phyloP scores from a whole-genome alignment of 2,888 invertebrate species.

The Rhogogaster chlorosoma region DNA sequence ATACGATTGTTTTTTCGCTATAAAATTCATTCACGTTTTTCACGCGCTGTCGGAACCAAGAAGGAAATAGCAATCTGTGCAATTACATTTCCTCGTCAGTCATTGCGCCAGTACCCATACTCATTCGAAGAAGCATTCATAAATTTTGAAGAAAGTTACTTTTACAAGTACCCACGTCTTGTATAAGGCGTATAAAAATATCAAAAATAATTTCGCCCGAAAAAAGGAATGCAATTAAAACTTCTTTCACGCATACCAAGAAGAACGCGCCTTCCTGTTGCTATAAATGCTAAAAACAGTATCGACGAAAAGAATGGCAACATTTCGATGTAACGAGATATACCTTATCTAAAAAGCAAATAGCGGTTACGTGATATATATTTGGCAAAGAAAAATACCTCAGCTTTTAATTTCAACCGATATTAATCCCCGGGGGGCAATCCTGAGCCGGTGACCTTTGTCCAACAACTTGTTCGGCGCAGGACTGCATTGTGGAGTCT shows the following conservation, averaged over 20 bases:
- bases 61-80: neutral
- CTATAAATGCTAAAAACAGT: neutral
- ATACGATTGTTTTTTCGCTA: neutral
- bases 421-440: neutral
- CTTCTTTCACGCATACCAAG: neutral
- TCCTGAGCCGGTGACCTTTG: slow-evolving; percentile 43
- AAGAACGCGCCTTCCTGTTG: neutral
- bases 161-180: neutral
- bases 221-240: neutral
- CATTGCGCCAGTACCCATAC: neutral
- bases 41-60: neutral
- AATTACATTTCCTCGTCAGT: neutral
- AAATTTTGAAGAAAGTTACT: slow-evolving; percentile 8
- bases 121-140: neutral
- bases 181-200: neutral
- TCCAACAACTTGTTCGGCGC: slow-evolving; percentile 1
- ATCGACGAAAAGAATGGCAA: neutral
- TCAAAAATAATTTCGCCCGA: neutral
- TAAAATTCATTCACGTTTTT: neutral
- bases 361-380: slow-evolving; percentile 14
- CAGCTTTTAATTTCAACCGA: neutral
- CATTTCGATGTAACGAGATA: neutral
- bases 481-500: slow-evolving; percentile 20
- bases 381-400: neutral
- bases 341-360: neutral